These are phyloP conservation scores for Andrena hattorfiana DNA, from an alignment of 2,888 invertebrate genomes.

Conservation along the genomic window DNA sequence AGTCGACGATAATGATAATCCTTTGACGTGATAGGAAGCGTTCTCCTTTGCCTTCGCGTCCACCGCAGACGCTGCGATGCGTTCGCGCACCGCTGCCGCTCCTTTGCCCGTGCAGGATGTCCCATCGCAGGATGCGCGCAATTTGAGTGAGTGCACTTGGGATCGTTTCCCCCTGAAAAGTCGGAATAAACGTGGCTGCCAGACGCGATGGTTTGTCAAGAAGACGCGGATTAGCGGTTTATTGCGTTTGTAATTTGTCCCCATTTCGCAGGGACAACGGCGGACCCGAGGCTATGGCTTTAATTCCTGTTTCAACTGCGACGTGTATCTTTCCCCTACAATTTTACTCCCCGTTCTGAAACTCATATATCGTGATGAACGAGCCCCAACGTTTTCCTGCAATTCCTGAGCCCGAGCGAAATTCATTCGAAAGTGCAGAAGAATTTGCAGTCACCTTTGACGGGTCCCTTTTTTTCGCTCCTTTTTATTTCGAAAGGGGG, in stretches of 20 bases:
- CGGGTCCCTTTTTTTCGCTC: neutral
- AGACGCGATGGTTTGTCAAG: neutral
- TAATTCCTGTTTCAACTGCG: conserved; percentile 2
- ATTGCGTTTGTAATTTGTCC: no score
- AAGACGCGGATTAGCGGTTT: neutral
- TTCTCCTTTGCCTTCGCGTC: neutral
- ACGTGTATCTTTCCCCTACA: neutral
- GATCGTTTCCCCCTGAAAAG: neutral
- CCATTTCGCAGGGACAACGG: neutral
- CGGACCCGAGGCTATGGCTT: neutral
- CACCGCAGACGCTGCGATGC: neutral
- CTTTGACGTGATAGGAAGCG: conserved; percentile 15
- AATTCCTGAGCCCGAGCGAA: neutral
- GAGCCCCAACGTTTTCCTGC: neutral
- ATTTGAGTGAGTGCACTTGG: neutral
- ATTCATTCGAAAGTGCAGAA: neutral
- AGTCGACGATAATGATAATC: conserved; percentile 26
- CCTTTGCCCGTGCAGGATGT: neutral
- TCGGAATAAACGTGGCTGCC: neutral
- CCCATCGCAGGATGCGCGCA: neutral
- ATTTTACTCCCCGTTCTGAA: neutral
- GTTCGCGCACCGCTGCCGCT: neutral
- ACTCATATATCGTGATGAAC: neutral
- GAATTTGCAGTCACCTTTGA: neutral
- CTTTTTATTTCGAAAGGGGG: neutral